These are phyloP conservation scores for Porites cylindrica DNA, from an alignment of 92 coral and sea anemone species.

Conservation along the genomic window DNA sequence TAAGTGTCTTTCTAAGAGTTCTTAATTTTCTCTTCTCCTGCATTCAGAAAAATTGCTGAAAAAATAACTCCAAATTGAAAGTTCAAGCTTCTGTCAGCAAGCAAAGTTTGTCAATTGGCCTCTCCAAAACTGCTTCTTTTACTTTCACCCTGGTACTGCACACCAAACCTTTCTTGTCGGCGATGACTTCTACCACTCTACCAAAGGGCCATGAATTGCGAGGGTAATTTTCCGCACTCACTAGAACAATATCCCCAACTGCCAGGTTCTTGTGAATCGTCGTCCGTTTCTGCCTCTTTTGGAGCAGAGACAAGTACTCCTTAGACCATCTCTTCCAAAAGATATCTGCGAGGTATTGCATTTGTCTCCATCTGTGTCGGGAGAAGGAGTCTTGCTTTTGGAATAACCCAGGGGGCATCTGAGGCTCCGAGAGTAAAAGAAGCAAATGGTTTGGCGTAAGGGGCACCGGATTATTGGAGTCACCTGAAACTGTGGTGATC, in stretches of 20 bases:
- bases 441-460: conserved; percentile 46
- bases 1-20: not conserved
- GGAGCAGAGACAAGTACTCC: not conserved
- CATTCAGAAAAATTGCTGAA: not conserved
- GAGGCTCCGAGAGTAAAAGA: conserved; percentile 31
- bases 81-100: not conserved
- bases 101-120: conserved; percentile 9
- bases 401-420: conserved; percentile 54
- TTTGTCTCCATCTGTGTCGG: not conserved
- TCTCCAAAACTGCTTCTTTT: not conserved
- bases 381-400: conserved; percentile 23
- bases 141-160: not conserved
- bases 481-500: conserved; percentile 40
- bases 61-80: too few species aligned
- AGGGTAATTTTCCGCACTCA: conserved; percentile 1
- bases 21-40: not conserved
- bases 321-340: too few species aligned
- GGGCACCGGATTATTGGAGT: conserved; percentile 41
- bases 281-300: conserved; percentile 47
- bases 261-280: not conserved
- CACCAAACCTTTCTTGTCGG: not conserved
- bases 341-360: too few species aligned
- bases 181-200: not conserved
- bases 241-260: conserved; percentile 10
- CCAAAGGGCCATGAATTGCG: conserved; percentile 31